These are phyloP conservation scores for Bovichtus diacanthus DNA, from an alignment of 2,797 vertebrate species.

Conservation along the genomic window DNA sequence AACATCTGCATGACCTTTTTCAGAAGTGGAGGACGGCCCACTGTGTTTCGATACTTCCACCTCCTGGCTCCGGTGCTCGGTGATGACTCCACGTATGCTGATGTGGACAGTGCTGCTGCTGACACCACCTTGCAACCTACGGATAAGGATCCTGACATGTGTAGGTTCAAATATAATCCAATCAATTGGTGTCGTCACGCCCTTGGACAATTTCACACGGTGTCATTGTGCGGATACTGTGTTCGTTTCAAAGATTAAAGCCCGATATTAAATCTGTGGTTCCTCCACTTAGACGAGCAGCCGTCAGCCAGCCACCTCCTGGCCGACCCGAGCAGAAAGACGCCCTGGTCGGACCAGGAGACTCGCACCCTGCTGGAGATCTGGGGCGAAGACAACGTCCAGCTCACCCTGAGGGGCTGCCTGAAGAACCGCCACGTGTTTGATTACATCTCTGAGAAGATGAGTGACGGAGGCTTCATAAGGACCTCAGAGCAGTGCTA, in stretches of 20 bases:
- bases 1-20: background rate
- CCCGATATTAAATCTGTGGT: fast-evolving
- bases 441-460: slow-evolving; percentile 80
- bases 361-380: slow-evolving; percentile 80
- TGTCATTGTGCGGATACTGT: background rate
- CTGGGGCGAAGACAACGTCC: slow-evolving; percentile 82
- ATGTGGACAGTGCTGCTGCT: slow-evolving; percentile 33
- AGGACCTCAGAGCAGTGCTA: slow-evolving; percentile 84
- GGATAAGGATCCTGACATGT: slow-evolving; percentile 62
- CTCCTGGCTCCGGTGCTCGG: slow-evolving; percentile 79
- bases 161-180: slow-evolving; percentile 51
- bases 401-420: slow-evolving; percentile 80
- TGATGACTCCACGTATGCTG: slow-evolving; percentile 20
- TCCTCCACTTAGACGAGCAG: slow-evolving; percentile 61
- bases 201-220: too few species aligned
- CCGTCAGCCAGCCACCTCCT: slow-evolving; percentile 64
- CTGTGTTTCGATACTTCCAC: slow-evolving; percentile 74
- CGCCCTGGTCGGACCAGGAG: slow-evolving; percentile 83
- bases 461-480: slow-evolving; percentile 71
- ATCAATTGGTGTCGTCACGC: background rate
- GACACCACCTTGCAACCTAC: slow-evolving; percentile 37
- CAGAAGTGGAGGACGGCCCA: slow-evolving; percentile 71
- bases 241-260: background rate
- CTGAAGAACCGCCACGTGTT: slow-evolving; percentile 84
- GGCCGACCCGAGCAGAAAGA: slow-evolving; percentile 78